Evolutionary conservation across 2,797 vertebrate species (phyloP), one percentile per base, ranked within the genome.

Genomic region (Gadopsis bispinosus): DNA sequence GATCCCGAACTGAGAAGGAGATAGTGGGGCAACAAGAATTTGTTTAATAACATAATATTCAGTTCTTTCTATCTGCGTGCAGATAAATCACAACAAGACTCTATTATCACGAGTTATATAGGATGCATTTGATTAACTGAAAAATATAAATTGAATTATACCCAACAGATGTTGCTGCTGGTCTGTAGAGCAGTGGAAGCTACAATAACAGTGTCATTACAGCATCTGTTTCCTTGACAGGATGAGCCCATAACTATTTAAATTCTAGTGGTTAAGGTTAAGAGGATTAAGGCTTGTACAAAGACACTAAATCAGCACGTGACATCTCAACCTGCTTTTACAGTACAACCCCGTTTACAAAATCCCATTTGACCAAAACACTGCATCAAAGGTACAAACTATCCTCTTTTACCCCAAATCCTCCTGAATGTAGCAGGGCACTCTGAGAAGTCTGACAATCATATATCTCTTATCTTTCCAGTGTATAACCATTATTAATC

Each of bases 1-100:
- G 95, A 93, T 99, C 98, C 31, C 97, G 96, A 71, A 99, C 98
- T 99, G 81, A 76, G 31, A 41, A 69, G 16, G 22, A 83, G 6
- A 79, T 0, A 70, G 56, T 3, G 17, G n/a, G 48, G 1, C 33
- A 12, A 53, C 13, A 51, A 20, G 22, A 56, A 31, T 63, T 7
- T 47, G 12, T 75, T 83, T 58, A 66, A 76, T 48, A 5, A 20
- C 17, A 43, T 2, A 69, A n/a, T 20, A n/a, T 60, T 59, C 35
- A 68, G 16, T 58, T 77, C 20, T 54, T 69, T 78, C 14, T 54
- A 45, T 39, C 29, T 69, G 1, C 1, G 7, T 64, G 22, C 11
- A 20, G 3, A 62, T 55, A 50, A 79, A 70, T 67, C 19, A 53
- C 7, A 1, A 48, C 19, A 77, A 58, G 58, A 14, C 33, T 77